Conservation (phyloP, 2,113 vertebrate species). For the Phaetusa simplex region DNA sequence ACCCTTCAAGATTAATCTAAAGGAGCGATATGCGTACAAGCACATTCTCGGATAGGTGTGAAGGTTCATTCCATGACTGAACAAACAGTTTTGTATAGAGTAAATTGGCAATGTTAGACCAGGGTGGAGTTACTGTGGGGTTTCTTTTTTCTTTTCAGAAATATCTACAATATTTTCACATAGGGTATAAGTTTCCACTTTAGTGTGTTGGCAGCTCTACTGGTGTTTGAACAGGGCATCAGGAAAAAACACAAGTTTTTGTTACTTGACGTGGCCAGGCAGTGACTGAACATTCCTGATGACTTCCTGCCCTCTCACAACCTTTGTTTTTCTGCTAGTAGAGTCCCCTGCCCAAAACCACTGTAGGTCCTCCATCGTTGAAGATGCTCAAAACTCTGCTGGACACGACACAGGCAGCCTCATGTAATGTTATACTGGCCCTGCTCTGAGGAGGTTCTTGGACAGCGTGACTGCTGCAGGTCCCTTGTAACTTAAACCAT, state of each 20-base stretch:
- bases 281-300: background rate
- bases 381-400: background rate
- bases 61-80: background rate
- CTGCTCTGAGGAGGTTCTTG: background rate
- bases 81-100: background rate
- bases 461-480: background rate
- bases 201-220: background rate
- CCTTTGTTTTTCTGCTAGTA: background rate
- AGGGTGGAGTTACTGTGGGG: background rate
- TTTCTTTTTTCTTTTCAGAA: background rate
- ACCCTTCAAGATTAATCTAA: background rate
- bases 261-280: background rate
- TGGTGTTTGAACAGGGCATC: background rate
- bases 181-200: background rate
- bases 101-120: background rate
- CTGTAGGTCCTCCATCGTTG: fast-evolving
- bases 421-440: background rate
- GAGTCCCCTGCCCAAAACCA: background rate
- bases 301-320: background rate
- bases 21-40: background rate
- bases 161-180: background rate
- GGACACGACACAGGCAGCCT: background rate
- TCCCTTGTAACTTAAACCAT: background rate
- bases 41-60: background rate
- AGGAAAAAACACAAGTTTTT: background rate